Base-by-base conservation (phyloP, 2,113 vertebrate species). In the Columba livia region DNA sequence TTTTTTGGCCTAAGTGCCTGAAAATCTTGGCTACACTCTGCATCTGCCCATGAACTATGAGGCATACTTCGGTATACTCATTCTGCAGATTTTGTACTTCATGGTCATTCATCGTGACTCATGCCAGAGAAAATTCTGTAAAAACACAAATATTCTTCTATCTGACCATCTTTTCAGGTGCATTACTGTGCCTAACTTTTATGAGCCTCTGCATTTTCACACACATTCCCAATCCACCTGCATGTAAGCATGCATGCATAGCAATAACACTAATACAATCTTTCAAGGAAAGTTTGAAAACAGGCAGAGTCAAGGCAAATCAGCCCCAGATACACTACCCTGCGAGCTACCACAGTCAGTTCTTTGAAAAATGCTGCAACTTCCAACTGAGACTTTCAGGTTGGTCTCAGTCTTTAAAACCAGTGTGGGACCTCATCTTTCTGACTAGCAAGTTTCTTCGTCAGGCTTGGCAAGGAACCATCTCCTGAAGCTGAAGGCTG, bases 141-240 rank as follows among this genome's bases (percentile, higher is more conserved):
- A 78, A 95, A 94, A 31, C 3, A 11, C 42, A 6, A 6, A 29
- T 29, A 31, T 26, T 78, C 31, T 91, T 85, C 78, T 95, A 83
- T 25, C 72, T 32, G 24, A 93, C 42, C 57, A 90, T 32, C 62
- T 91, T 74, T 70, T 87, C 36, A 96, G 89, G 75, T 66, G 74
- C 74, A 77, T 90, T 86, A 85, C 47, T 83, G 32, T 48, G n/a
- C 38, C 60, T 96, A 79, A 79, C 64, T 93, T 96, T 79, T 66
- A 95, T 15, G 71, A 92, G 64, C 28, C 16, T 47, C 47, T 91
- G 57, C 42, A 74, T 74, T 94, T 83, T 88, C 73, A 75, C 58
- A 84, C 56, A 79, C 56, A 28, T 34, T 90, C 32, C 32, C 6
- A 89, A 58, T 18, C n/a, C 10, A 57, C 44, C 36, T 60, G 44